Evolutionary conservation across 2,797 vertebrate species (phyloP).

Genomic region (Mus spretus): DNA sequence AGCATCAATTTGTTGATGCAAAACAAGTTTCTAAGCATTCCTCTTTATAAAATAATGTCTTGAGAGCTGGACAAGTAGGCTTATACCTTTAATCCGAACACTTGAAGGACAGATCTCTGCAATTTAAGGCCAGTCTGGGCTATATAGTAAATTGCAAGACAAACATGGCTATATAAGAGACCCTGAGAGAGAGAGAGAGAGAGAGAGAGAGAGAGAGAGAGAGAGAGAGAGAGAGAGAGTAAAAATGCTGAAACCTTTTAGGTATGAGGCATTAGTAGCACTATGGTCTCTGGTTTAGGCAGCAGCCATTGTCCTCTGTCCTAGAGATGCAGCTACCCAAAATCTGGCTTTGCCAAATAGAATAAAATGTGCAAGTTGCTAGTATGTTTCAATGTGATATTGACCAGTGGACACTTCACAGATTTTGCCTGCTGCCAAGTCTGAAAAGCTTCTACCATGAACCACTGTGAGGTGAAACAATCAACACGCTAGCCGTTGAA

Average conservation of each 20-base stretch:
- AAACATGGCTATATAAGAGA: too few relatives aligned
- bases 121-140: neutral
- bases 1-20: neutral
- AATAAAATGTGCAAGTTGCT: neutral
- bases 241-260: neutral
- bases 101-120: neutral
- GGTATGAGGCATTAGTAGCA: neutral
- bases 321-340: neutral
- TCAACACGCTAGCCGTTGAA: neutral
- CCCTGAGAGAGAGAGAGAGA: neutral
- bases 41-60: neutral
- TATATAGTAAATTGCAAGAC: neutral
- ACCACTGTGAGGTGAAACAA: conserved; percentile 46
- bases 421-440: neutral
- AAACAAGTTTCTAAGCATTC: neutral
- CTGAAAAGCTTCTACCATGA: conserved; percentile 50
- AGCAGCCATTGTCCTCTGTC: neutral
- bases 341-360: conserved; percentile 42
- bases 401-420: conserved; percentile 18
- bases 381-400: conserved; percentile 41
- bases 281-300: rapidly evolving
- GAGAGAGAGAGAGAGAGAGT: neutral
- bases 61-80: too few relatives aligned
- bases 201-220: neutral
- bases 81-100: neutral